phyloP scores from a whole-genome alignment of 2,888 invertebrate species.

The Crematogaster levior region DNA sequence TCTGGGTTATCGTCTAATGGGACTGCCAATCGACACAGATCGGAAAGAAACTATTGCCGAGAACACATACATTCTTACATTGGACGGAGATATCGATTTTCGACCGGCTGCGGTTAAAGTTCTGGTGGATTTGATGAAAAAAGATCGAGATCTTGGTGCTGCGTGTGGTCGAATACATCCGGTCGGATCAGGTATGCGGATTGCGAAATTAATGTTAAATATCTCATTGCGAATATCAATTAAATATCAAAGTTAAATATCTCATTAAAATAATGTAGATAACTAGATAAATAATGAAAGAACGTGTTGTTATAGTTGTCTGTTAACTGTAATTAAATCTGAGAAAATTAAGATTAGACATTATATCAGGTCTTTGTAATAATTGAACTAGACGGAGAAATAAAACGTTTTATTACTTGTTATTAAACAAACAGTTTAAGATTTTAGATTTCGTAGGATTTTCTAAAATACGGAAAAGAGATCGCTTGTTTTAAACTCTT shows the following conservation, averaged over 20 bases:
- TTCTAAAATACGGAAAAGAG: not conserved
- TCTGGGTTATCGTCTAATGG: slow-evolving; percentile 93
- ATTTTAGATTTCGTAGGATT: not conserved
- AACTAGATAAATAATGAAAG: too few relatives aligned
- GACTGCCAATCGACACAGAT: slow-evolving; percentile 87
- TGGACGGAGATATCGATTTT: slow-evolving; percentile 97
- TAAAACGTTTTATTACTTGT: not conserved
- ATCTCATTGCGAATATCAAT: not conserved
- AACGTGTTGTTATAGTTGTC: not conserved
- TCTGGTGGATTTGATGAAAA: slow-evolving; percentile 95
- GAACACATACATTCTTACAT: slow-evolving; percentile 93
- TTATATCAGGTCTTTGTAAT: not conserved
- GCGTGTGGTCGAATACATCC: slow-evolving; percentile 97
- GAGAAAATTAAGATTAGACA: not conserved
- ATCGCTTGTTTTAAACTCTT: not conserved
- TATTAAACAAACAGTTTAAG: not conserved
- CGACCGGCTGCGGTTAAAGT: slow-evolving; percentile 92
- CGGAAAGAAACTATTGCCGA: slow-evolving; percentile 90
- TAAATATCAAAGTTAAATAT: not conserved
- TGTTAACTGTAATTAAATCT: not conserved
- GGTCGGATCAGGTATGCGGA: slow-evolving; percentile 90
- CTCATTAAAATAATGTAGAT: not conserved
- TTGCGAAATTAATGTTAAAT: slow-evolving; percentile 70
- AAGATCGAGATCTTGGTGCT: slow-evolving; percentile 92
- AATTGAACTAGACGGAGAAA: too few relatives aligned